Evolutionary conservation across 2,113 vertebrate species (phyloP), one percentile per base, ranked within the genome.

Genomic region (Gobius niger): DNA sequence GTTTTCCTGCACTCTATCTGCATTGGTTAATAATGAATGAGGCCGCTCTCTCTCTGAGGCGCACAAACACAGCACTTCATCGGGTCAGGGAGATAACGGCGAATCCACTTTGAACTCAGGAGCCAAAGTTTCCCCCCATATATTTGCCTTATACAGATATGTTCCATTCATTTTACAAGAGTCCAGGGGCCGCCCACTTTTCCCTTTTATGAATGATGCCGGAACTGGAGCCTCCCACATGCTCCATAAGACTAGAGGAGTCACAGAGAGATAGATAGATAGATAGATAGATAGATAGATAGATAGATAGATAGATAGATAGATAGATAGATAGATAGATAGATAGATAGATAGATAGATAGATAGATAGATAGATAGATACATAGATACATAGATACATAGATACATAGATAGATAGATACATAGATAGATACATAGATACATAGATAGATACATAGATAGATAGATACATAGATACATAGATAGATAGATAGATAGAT

Each of bases 1-100:
- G 62, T 52, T 24, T 16, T 47, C 51, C 44, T 44, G 63, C 75
- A 66, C 70, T 50, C 15, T 76, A 51, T 87, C 87, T 73, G 76
- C 82, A 76, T 67, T 61, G 74, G 82, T 92, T 88, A 92, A 91
- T 90, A 89, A 90, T 91, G 85, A 46, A 90, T 89, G 72, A 91
- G 76, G 67, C 56, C 66, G 70, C 60, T 85, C 77, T 71, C 60
- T 85, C 77, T 71, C 51, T 78, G 72, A 66, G 0, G 13, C 54
- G 66, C 54, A 53, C 60, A 44, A 44, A 44, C 46, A 63, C 63
- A 51, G n/a, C 54, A 18, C 24, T 4, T 65, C 57, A 19, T 51
- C 61, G 2, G 70, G 57, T 77, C 77, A 72, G 69, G 62, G 44
- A 51, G 72, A 86, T 85, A 83, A 75, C 65, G 72, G 12, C 12